These are phyloP conservation scores for Odontophorus gujanensis DNA, from an alignment of 2,113 vertebrate genomes.

Conservation along the genomic window DNA sequence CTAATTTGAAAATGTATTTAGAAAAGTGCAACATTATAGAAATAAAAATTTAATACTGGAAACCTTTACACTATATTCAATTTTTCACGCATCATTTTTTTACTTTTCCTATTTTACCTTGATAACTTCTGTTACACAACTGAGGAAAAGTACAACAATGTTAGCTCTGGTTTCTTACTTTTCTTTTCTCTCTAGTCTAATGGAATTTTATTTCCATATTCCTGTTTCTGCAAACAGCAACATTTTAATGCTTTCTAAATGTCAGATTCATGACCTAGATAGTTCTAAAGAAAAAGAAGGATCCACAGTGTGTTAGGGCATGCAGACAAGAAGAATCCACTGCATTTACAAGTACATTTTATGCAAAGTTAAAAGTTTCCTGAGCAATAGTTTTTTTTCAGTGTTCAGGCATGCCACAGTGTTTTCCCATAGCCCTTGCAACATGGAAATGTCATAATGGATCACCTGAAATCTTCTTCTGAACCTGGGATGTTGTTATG, in stretches of 20 bases:
- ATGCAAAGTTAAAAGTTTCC: neutral
- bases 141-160: neutral
- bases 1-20: neutral
- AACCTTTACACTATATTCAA: neutral
- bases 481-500: fast-evolving
- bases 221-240: neutral
- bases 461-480: neutral
- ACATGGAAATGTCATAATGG: neutral
- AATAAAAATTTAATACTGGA: constrained; percentile 16
- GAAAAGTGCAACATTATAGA: neutral
- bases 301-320: neutral
- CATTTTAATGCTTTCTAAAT: neutral
- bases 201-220: neutral
- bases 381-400: neutral
- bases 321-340: fast-evolving
- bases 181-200: neutral
- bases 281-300: neutral
- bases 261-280: neutral
- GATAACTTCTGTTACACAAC: neutral
- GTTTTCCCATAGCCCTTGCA: neutral
- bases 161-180: neutral
- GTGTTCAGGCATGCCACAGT: neutral
- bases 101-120: neutral
- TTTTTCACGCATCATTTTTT: neutral
- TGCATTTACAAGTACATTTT: neutral